Base-by-base conservation (phyloP, 2,888 invertebrate genomes). In the Aethes cnicana region DNA sequence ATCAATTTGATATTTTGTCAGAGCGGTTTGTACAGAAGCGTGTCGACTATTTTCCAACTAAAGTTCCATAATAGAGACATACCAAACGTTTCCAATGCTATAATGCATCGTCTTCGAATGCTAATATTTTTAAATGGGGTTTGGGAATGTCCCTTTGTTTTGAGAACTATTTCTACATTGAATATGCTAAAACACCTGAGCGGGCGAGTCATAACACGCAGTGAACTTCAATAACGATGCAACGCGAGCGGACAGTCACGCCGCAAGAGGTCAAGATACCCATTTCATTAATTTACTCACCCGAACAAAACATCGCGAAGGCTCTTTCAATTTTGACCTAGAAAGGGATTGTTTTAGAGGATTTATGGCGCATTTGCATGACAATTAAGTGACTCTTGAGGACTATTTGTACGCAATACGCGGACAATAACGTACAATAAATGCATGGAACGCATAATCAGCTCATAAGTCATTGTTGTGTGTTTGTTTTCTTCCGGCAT, bases 361-460 rank as follows among this genome's bases (percentile, higher is more conserved):
- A 59, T 52, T 52, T 52, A 52, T 52, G 44, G 26, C 66, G 63
- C 72, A 80, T 80, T 77, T 78, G 66, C 78, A 79, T 81, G 75
- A 77, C 71, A 74, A 63, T n/a, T n/a, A 69, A 68, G 58, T 60
- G 65, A 61, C 64, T 69, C 70, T 81, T 80, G 69, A 63, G 67
- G 69, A 70, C 68, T 65, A 81, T 83, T 79, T 74, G 76, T 81
- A 81, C 65, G 75, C 77, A 68, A 63, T 63, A 69, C 74, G 64
- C 69, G 73, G 69, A 64, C 64, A 63, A 69, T 69, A 65, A 67
- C 78, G 75, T 77, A 77, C 74, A 77, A 77, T 73, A 49, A 47
- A 67, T 70, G 68, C 71, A 65, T 61, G 67, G 65, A 63, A 63
- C 63, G 74, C 63, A 81, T 83, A 85, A 82, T 78, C 69, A 66